These are phyloP conservation scores for Zaprionus davidi DNA, from an alignment of 1,140 invertebrate genomes.

Conservation along the genomic window DNA sequence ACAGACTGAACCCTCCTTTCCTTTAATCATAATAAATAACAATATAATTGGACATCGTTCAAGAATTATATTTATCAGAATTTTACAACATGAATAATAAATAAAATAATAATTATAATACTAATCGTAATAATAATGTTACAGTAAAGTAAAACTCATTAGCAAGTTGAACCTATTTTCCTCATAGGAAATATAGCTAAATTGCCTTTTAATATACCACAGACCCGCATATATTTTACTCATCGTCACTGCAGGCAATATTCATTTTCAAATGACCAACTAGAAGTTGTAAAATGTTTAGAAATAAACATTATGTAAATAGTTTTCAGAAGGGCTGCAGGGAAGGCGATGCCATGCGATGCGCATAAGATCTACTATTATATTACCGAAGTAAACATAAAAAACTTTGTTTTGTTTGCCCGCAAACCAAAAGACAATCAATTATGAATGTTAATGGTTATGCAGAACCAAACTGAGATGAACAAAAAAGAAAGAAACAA, in stretches of 20 bases:
- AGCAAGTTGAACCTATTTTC: background rate
- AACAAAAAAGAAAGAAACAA: background rate
- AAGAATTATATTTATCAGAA: too few species aligned
- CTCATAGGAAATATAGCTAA: background rate
- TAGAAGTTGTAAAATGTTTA: conserved; percentile 25
- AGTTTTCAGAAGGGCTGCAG: conserved; percentile 35
- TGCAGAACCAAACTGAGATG: conserved; percentile 14
- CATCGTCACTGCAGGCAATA: background rate
- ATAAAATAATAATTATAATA: too few species aligned
- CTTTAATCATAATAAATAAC: too few species aligned
- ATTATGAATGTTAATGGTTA: conserved; percentile 67
- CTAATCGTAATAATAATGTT: background rate
- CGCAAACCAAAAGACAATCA: conserved; percentile 54
- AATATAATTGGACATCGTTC: too few species aligned
- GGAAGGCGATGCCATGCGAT: background rate
- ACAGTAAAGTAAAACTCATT: background rate
- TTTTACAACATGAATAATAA: too few species aligned
- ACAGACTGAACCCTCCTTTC: too few species aligned
- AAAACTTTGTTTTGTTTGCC: conserved; percentile 42
- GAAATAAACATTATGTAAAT: conserved; percentile 42
- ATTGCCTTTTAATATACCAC: background rate
- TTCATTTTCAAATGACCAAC: conserved; percentile 10
- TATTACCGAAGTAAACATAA: conserved; percentile 36
- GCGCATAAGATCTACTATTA: conserved; percentile 12
- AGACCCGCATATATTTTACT: conserved; percentile 21